Conservation (phyloP, 37 sponge, comb jelly and placozoan species). For the Spongia lamella region DNA sequence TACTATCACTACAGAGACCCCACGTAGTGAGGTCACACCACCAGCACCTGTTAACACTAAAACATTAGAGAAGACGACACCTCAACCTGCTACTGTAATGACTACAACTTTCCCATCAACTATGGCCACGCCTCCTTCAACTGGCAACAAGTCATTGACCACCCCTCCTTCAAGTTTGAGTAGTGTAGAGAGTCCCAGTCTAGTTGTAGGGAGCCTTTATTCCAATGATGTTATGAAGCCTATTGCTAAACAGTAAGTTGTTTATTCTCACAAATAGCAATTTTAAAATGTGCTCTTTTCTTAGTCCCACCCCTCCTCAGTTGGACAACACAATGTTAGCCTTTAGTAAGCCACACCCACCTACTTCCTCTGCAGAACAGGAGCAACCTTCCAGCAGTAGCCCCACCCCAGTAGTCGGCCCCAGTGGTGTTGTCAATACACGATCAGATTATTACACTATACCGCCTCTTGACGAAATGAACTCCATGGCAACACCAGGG, state of each 20-base stretch:
- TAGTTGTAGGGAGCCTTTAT: constrained; percentile 22
- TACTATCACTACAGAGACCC: neutral
- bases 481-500: neutral
- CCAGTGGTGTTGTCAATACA: constrained; percentile 19
- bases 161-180: constrained; percentile 2
- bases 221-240: constrained; percentile 39
- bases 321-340: too few relatives aligned
- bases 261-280: neutral
- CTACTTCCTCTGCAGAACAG: neutral
- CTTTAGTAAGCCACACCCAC: neutral
- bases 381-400: neutral
- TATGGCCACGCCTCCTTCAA: neutral
- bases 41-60: neutral
- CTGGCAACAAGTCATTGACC: neutral
- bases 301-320: constrained; percentile 14
- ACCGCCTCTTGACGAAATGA: constrained; percentile 66
- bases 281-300: neutral
- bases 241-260: neutral
- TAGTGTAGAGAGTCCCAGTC: constrained; percentile 45
- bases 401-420: constrained; percentile 3
- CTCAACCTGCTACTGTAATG: constrained; percentile 1
- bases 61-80: neutral
- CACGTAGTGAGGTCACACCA: neutral
- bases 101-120: constrained; percentile 1
- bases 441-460: constrained; percentile 63